These are phyloP conservation scores for Oscheius sp. DNA, from an alignment of 2,888 invertebrate species.

Conservation along the genomic window DNA sequence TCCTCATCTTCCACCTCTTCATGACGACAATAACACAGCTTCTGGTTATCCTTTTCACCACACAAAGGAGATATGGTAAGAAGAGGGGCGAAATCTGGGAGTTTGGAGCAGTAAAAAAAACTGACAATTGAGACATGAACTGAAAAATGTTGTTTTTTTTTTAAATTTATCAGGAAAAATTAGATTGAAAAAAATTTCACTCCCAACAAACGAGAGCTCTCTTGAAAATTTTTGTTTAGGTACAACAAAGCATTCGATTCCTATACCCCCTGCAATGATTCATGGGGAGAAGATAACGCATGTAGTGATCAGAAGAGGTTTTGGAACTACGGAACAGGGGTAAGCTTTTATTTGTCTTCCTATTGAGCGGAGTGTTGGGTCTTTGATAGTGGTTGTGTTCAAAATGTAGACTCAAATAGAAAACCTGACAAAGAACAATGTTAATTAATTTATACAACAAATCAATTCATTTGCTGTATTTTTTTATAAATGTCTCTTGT, in stretches of 20 bases:
- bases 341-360: no score
- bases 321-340: constrained; percentile 47
- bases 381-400: no score
- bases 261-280: constrained; percentile 38
- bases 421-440: no score
- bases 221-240: constrained; percentile 31
- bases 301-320: constrained; percentile 47
- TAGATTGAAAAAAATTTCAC: not conserved
- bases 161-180: not conserved
- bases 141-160: not conserved
- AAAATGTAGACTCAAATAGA: no score
- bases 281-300: constrained; percentile 42
- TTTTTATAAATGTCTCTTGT: no score
- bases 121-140: not conserved
- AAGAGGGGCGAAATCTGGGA: no score
- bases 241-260: constrained; percentile 46
- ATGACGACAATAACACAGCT: constrained; percentile 35
- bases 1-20: constrained; percentile 49
- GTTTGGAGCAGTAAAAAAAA: not conserved
- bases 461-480: no score
- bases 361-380: no score
- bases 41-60: constrained; percentile 50
- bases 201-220: not conserved
- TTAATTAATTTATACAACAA: no score
- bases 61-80: constrained; percentile 47